Base-by-base conservation (phyloP, 2,888 invertebrate genomes). In the Lepidochrysops patricia region DNA sequence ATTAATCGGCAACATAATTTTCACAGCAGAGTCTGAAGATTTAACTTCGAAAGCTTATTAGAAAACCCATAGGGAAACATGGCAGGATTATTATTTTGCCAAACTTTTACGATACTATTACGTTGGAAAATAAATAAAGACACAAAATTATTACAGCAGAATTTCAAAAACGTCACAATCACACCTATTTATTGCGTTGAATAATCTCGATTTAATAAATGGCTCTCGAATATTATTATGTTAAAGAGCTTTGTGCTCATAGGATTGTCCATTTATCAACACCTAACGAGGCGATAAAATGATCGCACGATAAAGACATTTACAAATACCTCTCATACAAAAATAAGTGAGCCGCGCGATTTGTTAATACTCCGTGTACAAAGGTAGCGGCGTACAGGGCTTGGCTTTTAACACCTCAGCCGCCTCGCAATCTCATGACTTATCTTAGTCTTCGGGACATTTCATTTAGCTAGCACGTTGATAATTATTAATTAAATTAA, bases 201-300 rank as follows among this genome's bases (percentile, higher is more conserved):
- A 84, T 71, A 70, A 68, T 52, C 57, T 25, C 27, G 57, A 60
- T 57, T 19, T 19, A 29, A 34, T 35, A 57, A 32, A 60, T 58
- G 3, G 13, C 15, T 34, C 26, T 15, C 26, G 34, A 43, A 72
- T 70, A 73, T 78, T 73, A 83, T 79, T 76, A 75, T 79, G 80
- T 83, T 81, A 73, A 78, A 85, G 72, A 73, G 73, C 72, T 79
- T 82, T 81, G 84, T 84, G 80, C 84, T 82, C 84, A 79, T 72
- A 74, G 72, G 79, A 82, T 82, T 77, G 73, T 71, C 67, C 77
- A 85, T 87, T 82, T 80, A 82, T 85, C 77, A 80, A 74, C 65
- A 69, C 69, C 76, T 85, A 86, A 87, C 80, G 81, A 86, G 79
- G 76, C 77, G 79, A 85, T 84, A 81, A 87, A 84, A 82, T 81